Evolutionary conservation across 2,797 vertebrate genomes (phyloP), one percentile per base, ranked within the genome.

Genomic region (Eremophila alpestris): DNA sequence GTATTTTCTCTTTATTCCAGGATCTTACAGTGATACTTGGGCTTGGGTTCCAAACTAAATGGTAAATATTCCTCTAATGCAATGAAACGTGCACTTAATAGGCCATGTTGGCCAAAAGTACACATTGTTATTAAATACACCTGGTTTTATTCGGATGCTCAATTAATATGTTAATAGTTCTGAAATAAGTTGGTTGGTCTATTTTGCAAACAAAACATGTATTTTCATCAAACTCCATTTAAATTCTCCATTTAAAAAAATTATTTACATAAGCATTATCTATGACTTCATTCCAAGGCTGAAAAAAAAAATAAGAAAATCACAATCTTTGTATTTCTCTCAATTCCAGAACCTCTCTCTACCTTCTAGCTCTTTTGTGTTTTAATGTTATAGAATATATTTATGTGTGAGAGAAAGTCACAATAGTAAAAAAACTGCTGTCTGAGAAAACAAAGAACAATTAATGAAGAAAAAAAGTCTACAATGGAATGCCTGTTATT

Each of bases 401-500:
- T 92, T 91, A 84, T 71, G 46, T 34, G 20, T 43, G 60, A 64
- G 26, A 89, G 54, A 93, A 88, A 56, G 69, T 62, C 65, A 59
- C 49, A 69, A 83, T 73, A 95, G 74, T 93, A 87, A 95, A 90
- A 92, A 90, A 88, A 38, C 46, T 83, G 77, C 86, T 92, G 82
- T 83, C 89, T 94, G 93, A 90, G 58, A 63, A 83, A 91, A 93
- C 69, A 89, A 95, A 96, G 95, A 94, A 97, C 90, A 96, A 97
- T 65, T 97, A 97, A 97, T 90, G 89, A 97, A 97, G 87, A 95
- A 77, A 88, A 88, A 86, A 95, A 95, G 95, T 94, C 91, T 96
- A 77, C 96, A 95, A 90, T 89, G 84, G 93, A 97, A 97, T 96
- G 96, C 85, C 97, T 96, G 95, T 97, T 98, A 96, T 97, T 97